Conservation (phyloP, 2,797 vertebrate genomes). For the Pelochelys cantorii region DNA sequence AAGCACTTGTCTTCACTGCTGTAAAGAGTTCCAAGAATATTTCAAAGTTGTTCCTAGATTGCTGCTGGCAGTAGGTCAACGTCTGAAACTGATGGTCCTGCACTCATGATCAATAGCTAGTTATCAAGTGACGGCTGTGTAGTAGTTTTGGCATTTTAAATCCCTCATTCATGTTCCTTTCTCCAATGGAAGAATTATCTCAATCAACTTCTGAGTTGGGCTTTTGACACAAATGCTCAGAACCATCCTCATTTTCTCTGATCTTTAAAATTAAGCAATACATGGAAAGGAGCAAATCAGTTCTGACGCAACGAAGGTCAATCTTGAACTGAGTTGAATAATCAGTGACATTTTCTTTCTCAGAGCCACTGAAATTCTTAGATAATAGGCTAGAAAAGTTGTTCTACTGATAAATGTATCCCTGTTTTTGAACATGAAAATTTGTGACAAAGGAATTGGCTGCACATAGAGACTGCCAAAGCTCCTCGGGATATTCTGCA, state of each 20-base stretch:
- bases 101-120: not conserved
- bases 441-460: too few relatives aligned
- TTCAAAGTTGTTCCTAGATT: not conserved
- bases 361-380: not conserved
- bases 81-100: not conserved
- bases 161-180: not conserved
- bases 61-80: not conserved
- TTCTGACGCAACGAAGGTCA: not conserved
- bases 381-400: not conserved
- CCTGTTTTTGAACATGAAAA: too few relatives aligned
- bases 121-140: not conserved
- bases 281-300: not conserved
- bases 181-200: not conserved
- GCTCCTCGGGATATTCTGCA: too few relatives aligned
- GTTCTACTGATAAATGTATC: not conserved
- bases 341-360: not conserved
- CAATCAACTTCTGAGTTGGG: not conserved
- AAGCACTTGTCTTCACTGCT: not conserved
- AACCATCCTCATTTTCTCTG: not conserved
- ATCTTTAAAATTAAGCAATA: not conserved
- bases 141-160: not conserved
- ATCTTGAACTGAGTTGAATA: conserved; percentile 1
- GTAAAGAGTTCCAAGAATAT: not conserved
- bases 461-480: too few relatives aligned
- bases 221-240: not conserved